Conservation (phyloP, 2,797 vertebrate genomes). For the Sebastes matsubarae region DNA sequence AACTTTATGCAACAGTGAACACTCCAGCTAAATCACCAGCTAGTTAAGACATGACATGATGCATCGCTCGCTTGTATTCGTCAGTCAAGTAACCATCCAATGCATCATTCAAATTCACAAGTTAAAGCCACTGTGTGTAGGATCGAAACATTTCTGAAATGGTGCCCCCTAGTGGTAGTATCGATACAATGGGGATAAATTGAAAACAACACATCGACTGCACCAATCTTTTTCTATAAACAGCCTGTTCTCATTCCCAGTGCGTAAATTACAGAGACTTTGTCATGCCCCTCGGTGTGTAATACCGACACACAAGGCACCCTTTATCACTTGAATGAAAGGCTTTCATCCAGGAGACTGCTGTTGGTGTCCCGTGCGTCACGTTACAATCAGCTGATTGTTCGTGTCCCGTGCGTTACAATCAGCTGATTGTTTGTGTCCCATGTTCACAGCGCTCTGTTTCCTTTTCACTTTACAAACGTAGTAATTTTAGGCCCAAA, state of each 20-base stretch:
- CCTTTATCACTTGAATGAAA: too few species aligned
- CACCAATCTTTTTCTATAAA: neutral
- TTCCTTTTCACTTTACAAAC: neutral
- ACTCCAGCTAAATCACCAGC: neutral
- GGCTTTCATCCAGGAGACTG: too few species aligned
- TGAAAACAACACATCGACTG: neutral
- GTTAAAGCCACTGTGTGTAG: neutral
- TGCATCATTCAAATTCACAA: neutral
- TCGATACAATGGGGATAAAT: neutral
- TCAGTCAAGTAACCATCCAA: neutral
- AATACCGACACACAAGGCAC: too few species aligned
- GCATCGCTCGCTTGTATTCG: neutral
- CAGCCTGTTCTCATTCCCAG: neutral
- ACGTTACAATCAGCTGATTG: too few species aligned
- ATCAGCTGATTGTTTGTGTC: too few species aligned
- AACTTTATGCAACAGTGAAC: neutral
- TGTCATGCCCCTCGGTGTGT: neutral
- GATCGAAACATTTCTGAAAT: neutral
- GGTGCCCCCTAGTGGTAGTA: neutral
- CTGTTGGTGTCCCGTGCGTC: too few species aligned
- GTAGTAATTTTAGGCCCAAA: neutral
- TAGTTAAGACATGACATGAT: neutral
- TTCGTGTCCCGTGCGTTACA: too few species aligned
- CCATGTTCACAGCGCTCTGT: too few species aligned
- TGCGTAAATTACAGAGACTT: too few species aligned